Conservation (phyloP, 2,113 vertebrate genomes). For the Larimichthys crocea region DNA sequence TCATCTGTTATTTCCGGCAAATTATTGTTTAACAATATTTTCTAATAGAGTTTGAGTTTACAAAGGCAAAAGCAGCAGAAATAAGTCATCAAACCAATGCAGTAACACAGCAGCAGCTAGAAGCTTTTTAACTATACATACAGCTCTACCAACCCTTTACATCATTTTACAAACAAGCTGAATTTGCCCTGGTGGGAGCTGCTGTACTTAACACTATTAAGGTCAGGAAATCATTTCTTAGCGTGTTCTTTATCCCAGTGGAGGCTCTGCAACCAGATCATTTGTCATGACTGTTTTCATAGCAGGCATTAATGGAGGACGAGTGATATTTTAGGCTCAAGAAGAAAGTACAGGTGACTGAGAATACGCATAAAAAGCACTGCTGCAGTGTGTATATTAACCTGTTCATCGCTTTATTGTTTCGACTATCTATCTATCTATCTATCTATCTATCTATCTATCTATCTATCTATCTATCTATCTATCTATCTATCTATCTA, state of each 20-base stretch:
- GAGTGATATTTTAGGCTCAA: neutral
- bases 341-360: neutral
- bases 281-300: neutral
- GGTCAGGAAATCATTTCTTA: neutral
- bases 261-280: neutral
- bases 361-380: neutral
- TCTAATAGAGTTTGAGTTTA: slow-evolving; percentile 12
- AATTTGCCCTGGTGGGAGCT: neutral
- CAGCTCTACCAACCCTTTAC: neutral
- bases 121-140: neutral
- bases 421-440: too few relatives aligned
- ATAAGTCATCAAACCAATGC: neutral
- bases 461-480: too few relatives aligned
- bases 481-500: too few relatives aligned
- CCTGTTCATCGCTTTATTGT: too few relatives aligned
- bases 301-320: neutral
- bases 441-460: too few relatives aligned
- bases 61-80: slow-evolving; percentile 9
- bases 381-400: too few relatives aligned
- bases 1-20: slow-evolving; percentile 18
- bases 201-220: neutral
- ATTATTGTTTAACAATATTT: neutral
- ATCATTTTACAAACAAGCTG: slow-evolving; percentile 6
- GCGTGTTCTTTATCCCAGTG: neutral
- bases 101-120: slow-evolving; percentile 6